Conservation (phyloP, 2,113 vertebrate genomes). For the Aegithalos caudatus region DNA sequence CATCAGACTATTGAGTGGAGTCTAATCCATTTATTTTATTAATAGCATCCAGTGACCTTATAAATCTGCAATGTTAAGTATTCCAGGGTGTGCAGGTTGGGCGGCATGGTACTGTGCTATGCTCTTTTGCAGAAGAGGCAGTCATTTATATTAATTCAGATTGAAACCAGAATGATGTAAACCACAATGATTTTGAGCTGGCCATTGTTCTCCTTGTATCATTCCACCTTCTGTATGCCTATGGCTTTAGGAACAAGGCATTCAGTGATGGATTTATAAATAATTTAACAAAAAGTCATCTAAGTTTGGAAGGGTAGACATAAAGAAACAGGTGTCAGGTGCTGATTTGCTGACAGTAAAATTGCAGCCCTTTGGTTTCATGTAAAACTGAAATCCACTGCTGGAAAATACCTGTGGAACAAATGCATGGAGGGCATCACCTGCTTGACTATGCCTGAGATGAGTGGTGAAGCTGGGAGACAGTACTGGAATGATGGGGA, state of each 20-base stretch:
- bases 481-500: background rate
- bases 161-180: background rate
- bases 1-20: background rate
- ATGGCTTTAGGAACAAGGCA: background rate
- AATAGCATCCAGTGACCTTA: background rate
- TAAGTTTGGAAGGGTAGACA: background rate
- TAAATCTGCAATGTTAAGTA: background rate
- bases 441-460: background rate
- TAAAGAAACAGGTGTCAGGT: background rate
- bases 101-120: background rate
- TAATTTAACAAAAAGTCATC: background rate
- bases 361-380: background rate
- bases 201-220: background rate
- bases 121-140: background rate
- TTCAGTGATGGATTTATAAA: background rate
- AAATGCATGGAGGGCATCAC: background rate
- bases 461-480: background rate
- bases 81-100: background rate
- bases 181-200: background rate
- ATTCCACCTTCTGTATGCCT: background rate
- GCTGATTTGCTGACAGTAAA: background rate
- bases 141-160: background rate
- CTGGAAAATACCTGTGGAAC: background rate
- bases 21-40: slow-evolving; percentile 25
- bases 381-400: background rate